Conservation (phyloP, 2,888 invertebrate species). For the Creontiades dilutus region DNA sequence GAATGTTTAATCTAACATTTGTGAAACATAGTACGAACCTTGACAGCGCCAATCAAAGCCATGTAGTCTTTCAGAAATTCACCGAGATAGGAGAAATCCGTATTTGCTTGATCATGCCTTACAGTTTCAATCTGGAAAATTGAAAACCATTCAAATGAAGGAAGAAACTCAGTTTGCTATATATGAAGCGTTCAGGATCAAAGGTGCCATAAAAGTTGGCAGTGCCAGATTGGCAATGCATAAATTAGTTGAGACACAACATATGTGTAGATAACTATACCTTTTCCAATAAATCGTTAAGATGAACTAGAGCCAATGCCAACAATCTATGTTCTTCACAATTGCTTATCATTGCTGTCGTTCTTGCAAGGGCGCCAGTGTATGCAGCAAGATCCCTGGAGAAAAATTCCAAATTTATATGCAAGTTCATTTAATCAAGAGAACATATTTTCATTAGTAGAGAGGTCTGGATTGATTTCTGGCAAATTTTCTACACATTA, state of each 20-base stretch:
- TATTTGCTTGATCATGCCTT: slow-evolving; percentile 94
- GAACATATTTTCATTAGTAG: too few species aligned
- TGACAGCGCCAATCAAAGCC: slow-evolving; percentile 91
- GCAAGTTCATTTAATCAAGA: background rate
- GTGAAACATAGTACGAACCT: slow-evolving; percentile 78
- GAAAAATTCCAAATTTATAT: background rate
- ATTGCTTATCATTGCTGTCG: slow-evolving; percentile 92
- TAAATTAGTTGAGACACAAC: too few species aligned
- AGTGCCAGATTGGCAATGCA: too few species aligned
- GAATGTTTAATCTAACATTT: too few species aligned
- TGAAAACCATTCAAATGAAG: background rate
- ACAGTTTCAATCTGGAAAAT: slow-evolving; percentile 87
- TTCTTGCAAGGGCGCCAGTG: slow-evolving; percentile 91
- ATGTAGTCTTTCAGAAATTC: slow-evolving; percentile 97
- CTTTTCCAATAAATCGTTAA: slow-evolving; percentile 93
- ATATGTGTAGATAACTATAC: slow-evolving; percentile 77
- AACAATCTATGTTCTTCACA: slow-evolving; percentile 95
- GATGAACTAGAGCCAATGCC: slow-evolving; percentile 92
- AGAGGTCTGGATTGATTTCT: too few species aligned
- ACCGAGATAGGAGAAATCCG: slow-evolving; percentile 95
- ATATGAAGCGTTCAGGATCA: too few species aligned
- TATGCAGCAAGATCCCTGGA: slow-evolving; percentile 87
- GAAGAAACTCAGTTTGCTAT: too few species aligned
- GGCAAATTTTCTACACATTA: too few species aligned
- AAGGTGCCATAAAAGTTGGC: too few species aligned